A percentile compares a stretch with the other conserved stretches of the same genome.
These are phyloP conservation scores for Stomatorhinus ivindoensis DNA, from an alignment of 2,113 vertebrate species.

Conservation along the genomic window DNA sequence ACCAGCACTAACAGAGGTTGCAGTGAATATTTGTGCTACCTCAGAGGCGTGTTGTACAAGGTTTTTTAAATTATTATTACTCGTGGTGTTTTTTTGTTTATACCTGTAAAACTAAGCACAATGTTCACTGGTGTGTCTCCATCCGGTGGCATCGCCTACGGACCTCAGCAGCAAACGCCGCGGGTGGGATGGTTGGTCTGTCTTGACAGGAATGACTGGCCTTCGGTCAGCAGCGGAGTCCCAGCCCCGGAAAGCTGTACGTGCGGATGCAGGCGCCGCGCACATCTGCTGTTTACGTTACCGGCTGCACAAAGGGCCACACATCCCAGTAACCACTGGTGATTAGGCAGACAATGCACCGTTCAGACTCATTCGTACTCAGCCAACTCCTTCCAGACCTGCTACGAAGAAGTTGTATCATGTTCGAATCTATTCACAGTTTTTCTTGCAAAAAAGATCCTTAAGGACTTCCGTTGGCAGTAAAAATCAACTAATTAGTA, in stretches of 20 bases:
- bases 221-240: neutral
- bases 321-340: neutral
- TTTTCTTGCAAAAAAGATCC: neutral
- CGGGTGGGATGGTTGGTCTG: neutral
- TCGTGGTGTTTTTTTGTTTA: neutral
- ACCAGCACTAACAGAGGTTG: neutral
- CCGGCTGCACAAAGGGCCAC: neutral
- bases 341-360: neutral
- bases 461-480: neutral
- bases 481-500: neutral
- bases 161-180: neutral
- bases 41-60: constrained; percentile 26
- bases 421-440: neutral
- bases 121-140: neutral
- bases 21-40: constrained; percentile 11
- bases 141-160: neutral
- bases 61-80: neutral
- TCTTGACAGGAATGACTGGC: neutral
- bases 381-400: neutral
- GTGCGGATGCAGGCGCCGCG: neutral
- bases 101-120: neutral
- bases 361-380: neutral
- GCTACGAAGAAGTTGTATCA: neutral
- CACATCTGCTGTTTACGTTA: neutral
- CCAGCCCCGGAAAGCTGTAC: neutral